Percentiles rank a stretch among this genome's conserved stretches.
These are phyloP conservation scores for Phrynosoma blainvillii DNA, from an alignment of 2,113 vertebrate species.

Conservation along the genomic window DNA sequence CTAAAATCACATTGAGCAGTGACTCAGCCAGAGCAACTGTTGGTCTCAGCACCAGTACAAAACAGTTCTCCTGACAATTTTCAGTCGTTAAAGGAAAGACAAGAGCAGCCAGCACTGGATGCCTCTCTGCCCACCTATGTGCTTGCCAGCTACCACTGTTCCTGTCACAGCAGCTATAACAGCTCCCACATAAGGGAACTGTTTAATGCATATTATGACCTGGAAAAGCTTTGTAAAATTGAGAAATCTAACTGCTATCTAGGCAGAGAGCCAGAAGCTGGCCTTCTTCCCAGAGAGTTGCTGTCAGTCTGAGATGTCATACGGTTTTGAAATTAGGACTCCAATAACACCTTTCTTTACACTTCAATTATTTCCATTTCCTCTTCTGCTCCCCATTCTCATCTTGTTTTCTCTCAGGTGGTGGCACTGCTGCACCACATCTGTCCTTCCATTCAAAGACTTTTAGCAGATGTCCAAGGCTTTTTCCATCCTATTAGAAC, in stretches of 20 bases:
- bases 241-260: conserved; percentile 17
- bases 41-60: not conserved
- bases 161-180: conserved; percentile 9
- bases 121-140: too few relatives aligned
- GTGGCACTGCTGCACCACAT: conserved; percentile 69
- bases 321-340: conserved; percentile 23
- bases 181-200: not conserved
- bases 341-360: not conserved
- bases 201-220: not conserved
- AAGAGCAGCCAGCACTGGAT: not conserved
- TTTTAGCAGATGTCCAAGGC: conserved; percentile 48
- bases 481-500: conserved; percentile 57
- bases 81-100: not conserved
- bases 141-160: not conserved
- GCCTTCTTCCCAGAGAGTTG: conserved; percentile 5
- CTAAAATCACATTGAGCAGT: not conserved
- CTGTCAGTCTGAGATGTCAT: conserved; percentile 13
- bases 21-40: not conserved
- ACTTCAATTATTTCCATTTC: conserved; percentile 16
- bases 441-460: conserved; percentile 24
- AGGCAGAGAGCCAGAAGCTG: not conserved
- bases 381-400: conserved; percentile 36
- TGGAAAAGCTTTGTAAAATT: not conserved
- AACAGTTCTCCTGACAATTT: not conserved
- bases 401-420: conserved; percentile 62